phyloP scores from a whole-genome alignment of 2,888 invertebrate genomes.

The Epinotia demarniana region DNA sequence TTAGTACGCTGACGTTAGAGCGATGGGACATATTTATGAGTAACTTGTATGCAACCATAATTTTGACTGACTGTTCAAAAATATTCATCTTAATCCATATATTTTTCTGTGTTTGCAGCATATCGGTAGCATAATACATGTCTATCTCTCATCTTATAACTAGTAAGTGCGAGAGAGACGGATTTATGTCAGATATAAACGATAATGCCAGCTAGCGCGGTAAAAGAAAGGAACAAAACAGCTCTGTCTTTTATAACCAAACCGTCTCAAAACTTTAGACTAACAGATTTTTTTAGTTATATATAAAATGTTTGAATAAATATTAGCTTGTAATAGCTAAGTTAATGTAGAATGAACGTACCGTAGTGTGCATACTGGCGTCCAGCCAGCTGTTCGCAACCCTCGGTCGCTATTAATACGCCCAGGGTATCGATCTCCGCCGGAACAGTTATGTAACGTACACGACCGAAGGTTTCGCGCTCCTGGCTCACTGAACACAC shows the following conservation, averaged over 20 bases:
- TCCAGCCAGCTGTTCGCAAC: slow-evolving; percentile 79
- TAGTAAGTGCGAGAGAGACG: too few species aligned
- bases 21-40: too few species aligned
- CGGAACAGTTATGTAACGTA: slow-evolving; percentile 80
- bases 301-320: background rate
- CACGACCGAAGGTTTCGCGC: slow-evolving; percentile 68
- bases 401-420: slow-evolving; percentile 79
- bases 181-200: too few species aligned
- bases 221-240: too few species aligned
- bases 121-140: too few species aligned
- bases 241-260: too few species aligned
- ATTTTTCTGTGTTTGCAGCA: too few species aligned
- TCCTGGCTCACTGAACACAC: slow-evolving; percentile 65
- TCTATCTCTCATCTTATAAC: too few species aligned
- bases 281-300: background rate
- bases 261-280: background rate
- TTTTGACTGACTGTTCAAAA: too few species aligned
- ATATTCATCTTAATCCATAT: too few species aligned
- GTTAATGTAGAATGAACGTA: slow-evolving; percentile 55
- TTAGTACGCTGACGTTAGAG: too few species aligned
- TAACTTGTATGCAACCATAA: too few species aligned
- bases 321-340: background rate
- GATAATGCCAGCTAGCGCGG: background rate
- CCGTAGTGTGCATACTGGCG: slow-evolving; percentile 80
- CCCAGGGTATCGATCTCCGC: slow-evolving; percentile 80